These are phyloP conservation scores for Procambarus virginalis DNA, from an alignment of 1,140 invertebrate species.

Conservation along the genomic window DNA sequence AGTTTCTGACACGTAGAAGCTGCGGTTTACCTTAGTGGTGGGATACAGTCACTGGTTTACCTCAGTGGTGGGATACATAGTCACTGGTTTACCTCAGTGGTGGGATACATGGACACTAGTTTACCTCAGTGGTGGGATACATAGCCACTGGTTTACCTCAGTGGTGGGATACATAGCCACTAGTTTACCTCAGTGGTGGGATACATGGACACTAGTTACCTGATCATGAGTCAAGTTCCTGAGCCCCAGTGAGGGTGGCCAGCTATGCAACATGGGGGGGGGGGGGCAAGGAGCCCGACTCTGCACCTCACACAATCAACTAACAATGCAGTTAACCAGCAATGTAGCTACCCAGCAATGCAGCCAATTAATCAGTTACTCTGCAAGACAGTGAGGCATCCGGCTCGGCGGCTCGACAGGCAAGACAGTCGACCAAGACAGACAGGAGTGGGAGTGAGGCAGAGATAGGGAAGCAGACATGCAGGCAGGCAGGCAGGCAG, in stretches of 20 bases:
- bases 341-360: conserved; percentile 27
- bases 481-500: conserved; percentile 2
- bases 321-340: conserved; percentile 40
- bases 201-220: no score
- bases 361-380: conserved; percentile 42
- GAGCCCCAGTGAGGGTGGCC: not conserved
- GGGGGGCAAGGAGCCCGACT: not conserved
- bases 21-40: no score
- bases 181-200: no score
- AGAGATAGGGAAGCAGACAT: not conserved
- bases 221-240: no score
- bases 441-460: not conserved
- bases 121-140: no score
- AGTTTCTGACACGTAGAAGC: no score
- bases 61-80: no score
- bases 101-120: no score
- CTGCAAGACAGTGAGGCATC: conserved; percentile 30
- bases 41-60: no score
- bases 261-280: not conserved
- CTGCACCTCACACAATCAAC: conserved; percentile 13
- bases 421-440: not conserved
- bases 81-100: no score
- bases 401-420: not conserved
- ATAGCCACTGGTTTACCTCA: no score
- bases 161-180: no score